A percentile compares a stretch with the other conserved stretches of the same genome.
Conservation (phyloP, 2,797 vertebrate genomes). For the Phylloscopus collybita region DNA sequence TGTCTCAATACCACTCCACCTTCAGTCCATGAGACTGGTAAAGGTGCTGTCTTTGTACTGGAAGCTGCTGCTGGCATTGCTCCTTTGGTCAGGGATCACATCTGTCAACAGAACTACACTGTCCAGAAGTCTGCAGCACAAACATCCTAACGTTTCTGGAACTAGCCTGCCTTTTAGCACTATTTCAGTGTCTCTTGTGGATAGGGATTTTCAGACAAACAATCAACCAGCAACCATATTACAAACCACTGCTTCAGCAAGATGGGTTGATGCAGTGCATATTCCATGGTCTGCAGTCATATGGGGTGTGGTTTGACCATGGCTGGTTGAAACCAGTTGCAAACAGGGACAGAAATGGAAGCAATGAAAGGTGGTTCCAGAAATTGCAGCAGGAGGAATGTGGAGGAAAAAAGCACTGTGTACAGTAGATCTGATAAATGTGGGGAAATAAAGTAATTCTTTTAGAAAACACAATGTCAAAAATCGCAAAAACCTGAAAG, state of each 20-base stretch:
- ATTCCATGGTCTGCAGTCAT: slow-evolving; percentile 21
- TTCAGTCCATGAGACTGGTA: neutral
- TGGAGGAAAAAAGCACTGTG: neutral
- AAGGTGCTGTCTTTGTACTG: neutral
- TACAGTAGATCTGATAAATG: slow-evolving; percentile 22
- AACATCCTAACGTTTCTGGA: neutral
- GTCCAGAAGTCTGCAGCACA: slow-evolving; percentile 48
- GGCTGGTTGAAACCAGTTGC: slow-evolving; percentile 39
- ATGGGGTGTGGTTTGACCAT: slow-evolving; percentile 47
- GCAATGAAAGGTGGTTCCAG: slow-evolving; percentile 26
- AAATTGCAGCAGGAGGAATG: slow-evolving; percentile 2
- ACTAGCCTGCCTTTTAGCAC: slow-evolving; percentile 13
- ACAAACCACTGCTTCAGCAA: slow-evolving; percentile 48
- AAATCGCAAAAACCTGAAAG: slow-evolving; percentile 36
- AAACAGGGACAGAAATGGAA: neutral
- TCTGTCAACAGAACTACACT: neutral
- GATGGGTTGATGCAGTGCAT: slow-evolving; percentile 23
- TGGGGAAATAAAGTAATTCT: slow-evolving; percentile 24
- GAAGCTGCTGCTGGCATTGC: neutral
- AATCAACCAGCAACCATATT: slow-evolving; percentile 40
- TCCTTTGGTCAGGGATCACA: neutral
- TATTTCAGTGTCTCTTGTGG: slow-evolving; percentile 47
- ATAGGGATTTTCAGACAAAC: slow-evolving; percentile 46
- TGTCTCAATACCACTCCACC: neutral
- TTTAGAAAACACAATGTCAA: neutral